Base-by-base conservation (phyloP, 2,888 invertebrate genomes). In the Shargacucullia verbasci region DNA sequence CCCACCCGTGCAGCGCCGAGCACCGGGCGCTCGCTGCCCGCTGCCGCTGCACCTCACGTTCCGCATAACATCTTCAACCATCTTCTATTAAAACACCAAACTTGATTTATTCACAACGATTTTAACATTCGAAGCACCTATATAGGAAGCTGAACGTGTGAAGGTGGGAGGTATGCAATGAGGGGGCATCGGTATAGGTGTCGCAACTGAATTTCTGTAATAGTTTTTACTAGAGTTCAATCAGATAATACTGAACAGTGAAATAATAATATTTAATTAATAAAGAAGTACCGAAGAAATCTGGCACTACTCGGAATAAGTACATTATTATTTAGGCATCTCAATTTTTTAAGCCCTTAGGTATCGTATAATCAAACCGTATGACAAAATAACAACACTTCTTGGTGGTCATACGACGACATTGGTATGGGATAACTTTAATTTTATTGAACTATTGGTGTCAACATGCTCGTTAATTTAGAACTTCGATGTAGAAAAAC, bases 1-100 rank as follows among this genome's bases (percentile, higher is more conserved):
- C 86, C 88, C 86, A 86, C 87, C 86, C 82, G 80, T 77, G 73
- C 64, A 49, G 49, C 56, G 47, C 33, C 50, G 68, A 38, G 37
- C 14, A 29, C 33, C 46, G 48, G 10, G 40, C 53, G n/a, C n/a
- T n/a, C n/a, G n/a, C n/a, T n/a, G 37, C 43, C 38, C 49, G 43
- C 43, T 39, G 57, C 59, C 66, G 50, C 71, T 59, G 68, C 68
- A 70, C 59, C 71, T 59, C 59, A 68, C 59, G 66, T 70, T 49
- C 63, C 55, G 54, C 65, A 62, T 64, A 57, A 64, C 69, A 59
- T 73, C 73, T 65, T 75, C 63, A 62, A 48, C 69, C 59, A 68
- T 66, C 73, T 73, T 59, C 62, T 61, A 65, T 62, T 54, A 47
- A 64, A 62, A 61, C 73, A 55, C 60, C 49, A 47, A 45, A 55